Evolutionary conservation across 2,888 invertebrate species (phyloP), one percentile per base, ranked within the genome.

Genomic region (Acanthacorydalis orientalis): DNA sequence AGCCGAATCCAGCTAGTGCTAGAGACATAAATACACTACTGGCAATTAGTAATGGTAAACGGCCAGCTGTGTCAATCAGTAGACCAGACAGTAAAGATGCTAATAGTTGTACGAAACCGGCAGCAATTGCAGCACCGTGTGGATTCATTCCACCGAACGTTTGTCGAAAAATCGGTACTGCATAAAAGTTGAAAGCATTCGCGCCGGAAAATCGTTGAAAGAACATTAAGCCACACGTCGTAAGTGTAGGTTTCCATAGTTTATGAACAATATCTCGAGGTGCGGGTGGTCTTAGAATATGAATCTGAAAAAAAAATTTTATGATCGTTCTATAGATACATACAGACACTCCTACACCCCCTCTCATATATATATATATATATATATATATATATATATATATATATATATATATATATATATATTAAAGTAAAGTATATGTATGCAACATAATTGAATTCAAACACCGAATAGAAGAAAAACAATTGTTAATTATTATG

Each of bases 131-230:
- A 10, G 87, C 88, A 40, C 80, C 77, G 55, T 87, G 85, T 6
- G 87, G 85, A 59, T 86, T 83, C 68, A 86, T 80, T 7, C 78
- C 80, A 32, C 80, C 80, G 53, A 86, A 83, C 15, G 90, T 89
- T 63, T 83, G 81, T 52, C 84, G 74, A 63, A 92, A 89, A 57
- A 91, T 90, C 48, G 82, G 79, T 10, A 88, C 89, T 43, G 86
- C 85, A 64, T 88, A 88, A 61, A 85, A 86, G 54, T 81, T 83
- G 62, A 88, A 87, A 43, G 86, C 83, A 56, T 86, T 85, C 34
- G 85, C 87, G 11, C 88, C 88, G 38, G 83, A 82, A 57, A 83
- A 82, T 49, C 90, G 75, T 61, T 90, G 91, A 60, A 91, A 89
- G 68, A 89, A 80, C 88, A 90, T 90, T 53, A 91, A 70, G 15